Percentiles rank a stretch among this genome's conserved stretches.
phyloP scores from a whole-genome alignment of 2,888 invertebrate genomes.

The Scelioninae gen. 1 region DNA sequence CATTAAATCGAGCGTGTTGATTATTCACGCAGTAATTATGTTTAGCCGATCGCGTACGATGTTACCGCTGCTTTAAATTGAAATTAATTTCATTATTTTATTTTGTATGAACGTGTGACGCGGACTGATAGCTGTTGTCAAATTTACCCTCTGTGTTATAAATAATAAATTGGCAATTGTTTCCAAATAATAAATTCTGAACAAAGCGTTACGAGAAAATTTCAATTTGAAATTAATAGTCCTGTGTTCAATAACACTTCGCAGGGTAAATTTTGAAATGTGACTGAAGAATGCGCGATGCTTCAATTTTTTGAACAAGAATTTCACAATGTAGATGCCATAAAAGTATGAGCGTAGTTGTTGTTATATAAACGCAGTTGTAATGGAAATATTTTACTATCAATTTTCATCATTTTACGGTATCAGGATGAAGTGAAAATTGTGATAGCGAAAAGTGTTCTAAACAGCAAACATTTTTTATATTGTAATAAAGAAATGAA shows the following conservation, averaged over 20 bases:
- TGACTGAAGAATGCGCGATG: constrained; percentile 3
- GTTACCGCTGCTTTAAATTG: constrained; percentile 13
- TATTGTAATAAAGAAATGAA: not conserved
- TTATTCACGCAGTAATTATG: constrained; percentile 12
- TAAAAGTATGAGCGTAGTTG: constrained; percentile 23
- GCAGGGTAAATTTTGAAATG: constrained; percentile 12
- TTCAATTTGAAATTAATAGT: constrained; percentile 30
- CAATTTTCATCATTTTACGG: constrained; percentile 38
- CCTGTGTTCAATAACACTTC: constrained; percentile 19
- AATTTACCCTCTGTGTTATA: constrained; percentile 3
- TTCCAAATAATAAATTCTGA: constrained; percentile 28
- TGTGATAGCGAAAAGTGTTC: not conserved
- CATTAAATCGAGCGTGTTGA: too few species aligned
- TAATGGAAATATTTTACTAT: constrained; percentile 26
- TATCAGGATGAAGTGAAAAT: constrained; percentile 28
- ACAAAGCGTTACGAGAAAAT: constrained; percentile 8
- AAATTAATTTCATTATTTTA: constrained; percentile 12
- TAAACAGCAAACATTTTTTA: not conserved
- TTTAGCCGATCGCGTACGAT: not conserved
- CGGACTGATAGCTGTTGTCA: constrained; percentile 2
- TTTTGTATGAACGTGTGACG: not conserved
- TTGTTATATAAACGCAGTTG: constrained; percentile 28
- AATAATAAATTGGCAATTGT: constrained; percentile 14
- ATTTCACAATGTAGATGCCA: constrained; percentile 24
- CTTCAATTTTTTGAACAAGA: constrained; percentile 28